These are phyloP conservation scores for Anguilla megastoma DNA, from an alignment of 2,797 vertebrate genomes.

Conservation along the genomic window DNA sequence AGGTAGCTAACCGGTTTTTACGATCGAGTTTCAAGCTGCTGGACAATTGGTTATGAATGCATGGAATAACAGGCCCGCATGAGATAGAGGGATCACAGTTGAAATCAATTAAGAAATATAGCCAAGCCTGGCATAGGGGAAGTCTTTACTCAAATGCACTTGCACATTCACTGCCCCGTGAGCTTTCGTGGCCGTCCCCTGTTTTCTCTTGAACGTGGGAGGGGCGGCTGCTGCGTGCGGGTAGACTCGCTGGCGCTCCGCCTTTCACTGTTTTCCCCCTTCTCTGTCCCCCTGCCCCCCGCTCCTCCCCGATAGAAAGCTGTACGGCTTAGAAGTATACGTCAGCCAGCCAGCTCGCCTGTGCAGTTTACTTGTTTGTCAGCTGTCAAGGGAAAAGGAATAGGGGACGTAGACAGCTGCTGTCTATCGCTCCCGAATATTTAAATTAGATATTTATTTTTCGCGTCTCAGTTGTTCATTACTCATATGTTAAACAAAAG, in stretches of 20 bases:
- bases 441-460: background rate
- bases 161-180: constrained; percentile 71
- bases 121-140: background rate
- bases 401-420: background rate
- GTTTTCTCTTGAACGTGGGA: constrained; percentile 30
- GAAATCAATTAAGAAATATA: background rate
- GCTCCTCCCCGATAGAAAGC: background rate
- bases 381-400: constrained; percentile 29
- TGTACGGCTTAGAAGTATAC: constrained; percentile 31
- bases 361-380: constrained; percentile 29
- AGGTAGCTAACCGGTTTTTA: background rate
- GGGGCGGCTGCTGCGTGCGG: constrained; percentile 39
- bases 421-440: background rate
- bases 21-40: background rate
- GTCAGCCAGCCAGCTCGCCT: constrained; percentile 32
- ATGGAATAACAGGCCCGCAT: background rate
- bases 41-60: background rate
- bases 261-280: constrained; percentile 8
- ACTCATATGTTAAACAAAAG: constrained; percentile 3
- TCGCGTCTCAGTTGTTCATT: background rate
- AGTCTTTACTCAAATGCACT: constrained; percentile 28
- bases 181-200: constrained; percentile 44
- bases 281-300: constrained; percentile 18
- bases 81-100: background rate
- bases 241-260: background rate